Conservation (phyloP, 1,140 invertebrate genomes). For the Heliconius hermathena region DNA sequence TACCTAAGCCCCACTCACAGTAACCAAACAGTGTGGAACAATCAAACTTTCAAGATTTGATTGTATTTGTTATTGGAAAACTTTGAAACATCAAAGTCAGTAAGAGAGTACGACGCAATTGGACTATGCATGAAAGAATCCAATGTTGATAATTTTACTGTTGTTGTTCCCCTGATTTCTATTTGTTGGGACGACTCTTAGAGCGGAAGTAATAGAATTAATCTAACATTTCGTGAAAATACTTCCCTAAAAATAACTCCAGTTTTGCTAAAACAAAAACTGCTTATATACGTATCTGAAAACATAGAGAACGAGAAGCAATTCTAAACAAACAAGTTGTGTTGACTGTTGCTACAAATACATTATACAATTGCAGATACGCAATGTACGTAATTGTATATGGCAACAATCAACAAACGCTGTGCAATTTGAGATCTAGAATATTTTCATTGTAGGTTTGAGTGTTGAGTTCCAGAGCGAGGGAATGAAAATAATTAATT, state of each 20-base stretch:
- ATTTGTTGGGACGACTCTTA: not conserved
- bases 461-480: too few relatives aligned
- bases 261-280: not conserved
- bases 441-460: too few relatives aligned
- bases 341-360: slow-evolving; percentile 32
- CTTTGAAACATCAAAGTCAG: slow-evolving; percentile 23
- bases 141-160: slow-evolving; percentile 26
- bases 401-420: too few relatives aligned
- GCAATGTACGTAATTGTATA: not conserved
- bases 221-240: slow-evolving; percentile 7
- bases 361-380: slow-evolving; percentile 22
- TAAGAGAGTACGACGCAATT: slow-evolving; percentile 22
- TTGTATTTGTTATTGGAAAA: slow-evolving; percentile 36
- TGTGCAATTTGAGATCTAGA: too few relatives aligned
- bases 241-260: not conserved
- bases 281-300: not conserved
- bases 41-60: slow-evolving; percentile 38
- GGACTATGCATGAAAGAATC: slow-evolving; percentile 13
- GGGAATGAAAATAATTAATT: too few relatives aligned
- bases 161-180: slow-evolving; percentile 18
- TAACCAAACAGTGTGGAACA: slow-evolving; percentile 21
- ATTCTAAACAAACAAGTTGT: slow-evolving; percentile 21
- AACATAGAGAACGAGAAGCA: not conserved
- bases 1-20: not conserved
- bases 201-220: slow-evolving; percentile 9